phyloP scores from a whole-genome alignment of 2,888 invertebrate genomes.

The Ectemnius continuus region DNA sequence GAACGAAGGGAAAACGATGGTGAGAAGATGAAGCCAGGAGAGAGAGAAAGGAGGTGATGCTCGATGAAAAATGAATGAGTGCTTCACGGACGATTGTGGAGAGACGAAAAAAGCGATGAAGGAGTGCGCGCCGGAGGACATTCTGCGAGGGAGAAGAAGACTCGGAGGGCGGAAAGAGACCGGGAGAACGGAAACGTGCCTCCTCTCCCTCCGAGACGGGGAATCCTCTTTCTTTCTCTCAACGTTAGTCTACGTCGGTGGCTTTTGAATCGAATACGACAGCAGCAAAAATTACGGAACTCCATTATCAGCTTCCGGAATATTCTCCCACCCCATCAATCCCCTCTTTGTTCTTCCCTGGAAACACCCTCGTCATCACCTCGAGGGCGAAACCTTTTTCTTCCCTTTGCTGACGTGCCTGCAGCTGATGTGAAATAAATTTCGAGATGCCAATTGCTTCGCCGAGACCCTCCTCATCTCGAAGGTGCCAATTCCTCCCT shows the following conservation, averaged over 20 bases:
- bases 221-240: background rate
- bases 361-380: background rate
- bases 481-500: background rate
- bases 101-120: background rate
- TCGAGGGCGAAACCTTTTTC: background rate
- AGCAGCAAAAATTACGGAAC: constrained; percentile 51
- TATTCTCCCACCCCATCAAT: background rate
- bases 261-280: constrained; percentile 43
- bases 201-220: constrained; percentile 34
- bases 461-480: background rate
- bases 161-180: background rate
- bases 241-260: background rate
- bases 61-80: constrained; percentile 45
- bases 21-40: background rate
- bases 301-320: constrained; percentile 50
- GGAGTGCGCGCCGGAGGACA: background rate
- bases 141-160: background rate
- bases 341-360: background rate
- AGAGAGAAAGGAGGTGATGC: constrained; percentile 21
- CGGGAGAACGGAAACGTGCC: constrained; percentile 35
- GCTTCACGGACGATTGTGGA: constrained; percentile 24
- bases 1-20: constrained; percentile 9
- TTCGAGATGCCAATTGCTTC: background rate
- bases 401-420: background rate
- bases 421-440: background rate